phyloP scores from a whole-genome alignment of 1,140 invertebrate genomes.

The Piezodorus guildinii region DNA sequence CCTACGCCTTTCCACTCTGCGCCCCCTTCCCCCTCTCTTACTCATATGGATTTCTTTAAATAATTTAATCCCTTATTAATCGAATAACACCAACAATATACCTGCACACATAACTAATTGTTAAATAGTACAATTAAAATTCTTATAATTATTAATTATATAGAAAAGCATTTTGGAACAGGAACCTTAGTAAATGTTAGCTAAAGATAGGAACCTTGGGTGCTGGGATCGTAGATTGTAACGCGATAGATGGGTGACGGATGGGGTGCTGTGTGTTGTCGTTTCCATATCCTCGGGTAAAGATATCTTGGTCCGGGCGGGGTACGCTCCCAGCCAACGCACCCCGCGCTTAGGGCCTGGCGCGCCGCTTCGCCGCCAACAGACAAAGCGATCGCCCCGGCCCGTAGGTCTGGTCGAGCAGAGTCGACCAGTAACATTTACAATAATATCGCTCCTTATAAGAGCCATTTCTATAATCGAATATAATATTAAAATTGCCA shows the following conservation, averaged over 20 bases:
- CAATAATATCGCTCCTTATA: slow-evolving; percentile 7
- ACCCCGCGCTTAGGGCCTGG: background rate
- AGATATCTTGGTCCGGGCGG: background rate
- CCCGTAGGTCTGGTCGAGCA: background rate
- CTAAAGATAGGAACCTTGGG: slow-evolving; percentile 37
- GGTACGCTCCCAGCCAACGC: slow-evolving; percentile 7
- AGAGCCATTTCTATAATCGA: slow-evolving; percentile 6
- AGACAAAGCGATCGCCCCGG: slow-evolving; percentile 3
- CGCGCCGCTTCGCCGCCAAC: slow-evolving; percentile 2
- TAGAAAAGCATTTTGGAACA: slow-evolving; percentile 33
- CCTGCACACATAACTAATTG: slow-evolving; percentile 31
- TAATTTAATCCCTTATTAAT: slow-evolving; percentile 13
- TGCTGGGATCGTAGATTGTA: slow-evolving; percentile 31
- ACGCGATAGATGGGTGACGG: background rate
- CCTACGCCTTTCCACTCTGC: background rate
- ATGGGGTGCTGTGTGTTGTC: background rate
- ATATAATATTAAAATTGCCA: slow-evolving; percentile 28
- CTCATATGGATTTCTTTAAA: slow-evolving; percentile 13
- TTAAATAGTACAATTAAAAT: slow-evolving; percentile 29
- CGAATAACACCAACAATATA: slow-evolving; percentile 28
- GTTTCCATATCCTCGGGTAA: background rate
- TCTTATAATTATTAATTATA: slow-evolving; percentile 30
- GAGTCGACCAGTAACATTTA: slow-evolving; percentile 4
- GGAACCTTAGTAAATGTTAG: slow-evolving; percentile 37
- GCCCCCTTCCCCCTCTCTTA: slow-evolving; percentile 12